Evolutionary conservation across 2,797 vertebrate genomes (phyloP).

Genomic region (Calcarius lapponicus): DNA sequence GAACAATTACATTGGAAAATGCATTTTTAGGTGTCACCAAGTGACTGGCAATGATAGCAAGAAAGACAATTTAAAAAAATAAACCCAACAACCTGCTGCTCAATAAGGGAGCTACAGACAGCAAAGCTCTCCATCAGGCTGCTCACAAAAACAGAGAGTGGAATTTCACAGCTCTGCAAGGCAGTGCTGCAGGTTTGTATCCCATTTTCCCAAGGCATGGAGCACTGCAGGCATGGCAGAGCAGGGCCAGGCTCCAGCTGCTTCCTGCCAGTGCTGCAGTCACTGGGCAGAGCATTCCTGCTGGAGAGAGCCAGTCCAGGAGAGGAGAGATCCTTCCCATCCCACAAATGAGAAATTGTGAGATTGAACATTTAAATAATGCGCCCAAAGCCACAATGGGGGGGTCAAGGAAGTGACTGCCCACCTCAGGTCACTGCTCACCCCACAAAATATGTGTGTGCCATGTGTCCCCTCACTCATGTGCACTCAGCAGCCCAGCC

Average conservation of each 20-base stretch:
- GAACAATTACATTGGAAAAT: not conserved
- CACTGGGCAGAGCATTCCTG: not conserved
- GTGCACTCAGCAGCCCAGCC: not conserved
- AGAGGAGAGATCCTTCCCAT: not conserved
- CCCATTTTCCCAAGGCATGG: not conserved
- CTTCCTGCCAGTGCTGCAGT: not conserved
- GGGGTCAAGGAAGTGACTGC: not conserved
- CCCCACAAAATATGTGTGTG: not conserved
- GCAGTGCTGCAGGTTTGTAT: not conserved
- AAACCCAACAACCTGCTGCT: not conserved
- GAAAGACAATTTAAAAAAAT: not conserved
- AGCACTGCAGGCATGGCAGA: not conserved
- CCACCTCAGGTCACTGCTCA: not conserved
- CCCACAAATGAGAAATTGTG: not conserved
- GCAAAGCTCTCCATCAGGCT: not conserved
- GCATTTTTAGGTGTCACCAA: not conserved
- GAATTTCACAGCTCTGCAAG: not conserved
- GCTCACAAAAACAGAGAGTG: not conserved
- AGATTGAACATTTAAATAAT: not conserved
- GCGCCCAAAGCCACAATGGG: not conserved
- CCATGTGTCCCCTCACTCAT: not conserved
- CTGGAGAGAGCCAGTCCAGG: not conserved
- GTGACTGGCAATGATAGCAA: not conserved
- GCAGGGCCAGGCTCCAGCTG: not conserved
- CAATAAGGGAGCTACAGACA: not conserved